A percentile compares a stretch with the other conserved stretches of the same genome.
Evolutionary conservation across 1,140 invertebrate species (phyloP).

Genomic region (Agrypnia vestita): DNA sequence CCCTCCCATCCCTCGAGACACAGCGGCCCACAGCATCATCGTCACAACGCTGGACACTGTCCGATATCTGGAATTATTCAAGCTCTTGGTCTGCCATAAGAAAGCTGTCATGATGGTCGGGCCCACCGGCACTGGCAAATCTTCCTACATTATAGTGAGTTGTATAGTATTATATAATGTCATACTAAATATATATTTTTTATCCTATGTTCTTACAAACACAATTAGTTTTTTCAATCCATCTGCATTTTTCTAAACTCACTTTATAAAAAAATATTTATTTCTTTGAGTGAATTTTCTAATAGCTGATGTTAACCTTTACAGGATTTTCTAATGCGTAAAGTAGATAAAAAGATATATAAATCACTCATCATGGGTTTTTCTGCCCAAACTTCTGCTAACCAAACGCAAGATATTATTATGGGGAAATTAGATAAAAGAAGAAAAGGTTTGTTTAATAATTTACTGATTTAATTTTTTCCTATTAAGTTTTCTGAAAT

Average conservation of each 20-base stretch:
- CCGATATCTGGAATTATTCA: slow-evolving; percentile 84
- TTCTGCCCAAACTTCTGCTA: slow-evolving; percentile 94
- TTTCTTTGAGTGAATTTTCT: not conserved
- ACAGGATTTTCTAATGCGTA: slow-evolving; percentile 87
- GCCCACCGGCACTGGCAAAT: slow-evolving; percentile 95
- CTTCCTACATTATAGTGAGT: slow-evolving; percentile 83
- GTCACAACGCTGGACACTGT: slow-evolving; percentile 93
- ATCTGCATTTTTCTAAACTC: too few relatives aligned
- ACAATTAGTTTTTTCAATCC: too few relatives aligned
- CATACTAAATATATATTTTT: not conserved
- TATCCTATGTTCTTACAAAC: too few relatives aligned
- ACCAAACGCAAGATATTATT: slow-evolving; percentile 95
- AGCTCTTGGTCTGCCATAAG: slow-evolving; percentile 83
- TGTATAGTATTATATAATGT: not conserved
- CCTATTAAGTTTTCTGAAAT: too few relatives aligned
- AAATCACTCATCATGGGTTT: slow-evolving; percentile 93
- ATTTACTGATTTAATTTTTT: too few relatives aligned
- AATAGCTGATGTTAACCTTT: slow-evolving; percentile 42
- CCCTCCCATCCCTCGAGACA: slow-evolving; percentile 89
- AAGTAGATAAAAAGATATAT: slow-evolving; percentile 85
- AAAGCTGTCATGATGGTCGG: slow-evolving; percentile 91
- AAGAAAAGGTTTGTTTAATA: slow-evolving; percentile 79
- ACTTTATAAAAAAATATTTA: not conserved
- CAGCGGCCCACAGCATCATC: slow-evolving; percentile 94
- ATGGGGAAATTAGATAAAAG: slow-evolving; percentile 96